Evolutionary conservation across 2,113 vertebrate genomes (phyloP).

Genomic region (Cephalopterus ornatus): DNA sequence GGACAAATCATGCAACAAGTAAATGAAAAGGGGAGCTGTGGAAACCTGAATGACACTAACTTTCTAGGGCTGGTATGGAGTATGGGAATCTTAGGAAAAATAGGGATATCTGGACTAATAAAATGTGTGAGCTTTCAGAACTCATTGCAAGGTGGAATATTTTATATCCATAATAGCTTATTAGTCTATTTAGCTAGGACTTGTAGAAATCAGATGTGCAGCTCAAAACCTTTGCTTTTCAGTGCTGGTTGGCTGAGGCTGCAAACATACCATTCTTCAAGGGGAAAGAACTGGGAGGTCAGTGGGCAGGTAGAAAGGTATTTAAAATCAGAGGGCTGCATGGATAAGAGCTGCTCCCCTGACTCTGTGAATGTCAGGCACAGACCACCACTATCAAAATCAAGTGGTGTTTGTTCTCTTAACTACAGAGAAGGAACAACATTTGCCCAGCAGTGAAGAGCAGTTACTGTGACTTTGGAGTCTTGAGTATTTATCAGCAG

Average conservation of each 20-base stretch:
- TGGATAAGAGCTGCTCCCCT: constrained; percentile 1
- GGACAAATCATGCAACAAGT: background rate
- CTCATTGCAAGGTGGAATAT: background rate
- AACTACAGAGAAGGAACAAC: constrained; percentile 41
- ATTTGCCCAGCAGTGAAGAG: constrained; percentile 35
- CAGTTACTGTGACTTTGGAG: background rate
- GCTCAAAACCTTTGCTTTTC: background rate
- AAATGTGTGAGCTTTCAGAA: background rate
- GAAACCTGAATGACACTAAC: background rate
- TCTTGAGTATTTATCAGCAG: background rate
- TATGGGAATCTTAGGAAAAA: background rate
- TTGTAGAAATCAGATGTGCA: background rate
- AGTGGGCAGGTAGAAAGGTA: background rate
- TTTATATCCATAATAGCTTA: background rate
- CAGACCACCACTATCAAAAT: background rate
- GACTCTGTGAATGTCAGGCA: background rate
- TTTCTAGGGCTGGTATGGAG: background rate
- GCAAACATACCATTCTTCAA: background rate
- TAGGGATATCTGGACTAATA: background rate
- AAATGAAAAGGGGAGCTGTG: background rate
- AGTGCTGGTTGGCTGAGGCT: background rate
- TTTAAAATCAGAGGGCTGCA: constrained; percentile 16
- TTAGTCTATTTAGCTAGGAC: background rate
- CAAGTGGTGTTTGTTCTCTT: constrained; percentile 35
- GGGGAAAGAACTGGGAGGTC: background rate